A percentile compares a stretch with the other conserved stretches of the same genome.
Evolutionary conservation across 2,888 invertebrate genomes (phyloP).

Genomic region (Osmoderma eremita): DNA sequence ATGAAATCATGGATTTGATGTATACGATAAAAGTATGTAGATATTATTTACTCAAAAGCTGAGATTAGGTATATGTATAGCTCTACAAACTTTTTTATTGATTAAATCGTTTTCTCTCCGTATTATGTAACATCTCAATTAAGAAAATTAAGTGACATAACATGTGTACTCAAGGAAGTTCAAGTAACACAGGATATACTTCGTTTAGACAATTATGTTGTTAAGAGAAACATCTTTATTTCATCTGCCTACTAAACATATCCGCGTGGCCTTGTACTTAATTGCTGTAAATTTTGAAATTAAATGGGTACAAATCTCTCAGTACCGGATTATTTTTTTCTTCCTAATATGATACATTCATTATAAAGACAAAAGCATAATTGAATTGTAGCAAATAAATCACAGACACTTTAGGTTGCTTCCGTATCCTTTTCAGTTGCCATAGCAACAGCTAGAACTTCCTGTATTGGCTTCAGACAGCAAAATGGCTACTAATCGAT

Average conservation of each 20-base stretch:
- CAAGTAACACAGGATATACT: slow-evolving; percentile 22
- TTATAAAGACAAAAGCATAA: neutral
- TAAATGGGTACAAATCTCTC: neutral
- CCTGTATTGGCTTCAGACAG: slow-evolving; percentile 44
- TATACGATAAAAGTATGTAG: too few relatives aligned
- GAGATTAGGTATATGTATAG: too few relatives aligned
- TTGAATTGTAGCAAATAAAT: neutral
- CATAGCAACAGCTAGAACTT: slow-evolving; percentile 45
- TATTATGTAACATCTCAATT: slow-evolving; percentile 15
- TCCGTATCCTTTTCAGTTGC: slow-evolving; percentile 35
- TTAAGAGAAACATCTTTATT: slow-evolving; percentile 15
- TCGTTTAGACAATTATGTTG: slow-evolving; percentile 28
- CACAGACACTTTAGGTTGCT: neutral
- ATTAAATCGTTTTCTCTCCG: too few relatives aligned
- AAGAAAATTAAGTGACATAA: slow-evolving; percentile 5
- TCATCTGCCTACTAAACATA: slow-evolving; percentile 5
- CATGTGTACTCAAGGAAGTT: slow-evolving; percentile 9
- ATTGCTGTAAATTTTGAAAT: neutral
- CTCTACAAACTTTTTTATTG: too few relatives aligned
- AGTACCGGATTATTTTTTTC: slow-evolving; percentile 7
- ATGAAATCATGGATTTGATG: too few relatives aligned
- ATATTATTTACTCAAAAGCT: too few relatives aligned
- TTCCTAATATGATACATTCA: neutral
- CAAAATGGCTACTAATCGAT: slow-evolving; percentile 48
- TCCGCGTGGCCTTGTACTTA: too few relatives aligned